Evolutionary conservation across 2,797 vertebrate species (phyloP), one percentile per base, ranked within the genome.

Genomic region (Xiphorhynchus erythropygius): DNA sequence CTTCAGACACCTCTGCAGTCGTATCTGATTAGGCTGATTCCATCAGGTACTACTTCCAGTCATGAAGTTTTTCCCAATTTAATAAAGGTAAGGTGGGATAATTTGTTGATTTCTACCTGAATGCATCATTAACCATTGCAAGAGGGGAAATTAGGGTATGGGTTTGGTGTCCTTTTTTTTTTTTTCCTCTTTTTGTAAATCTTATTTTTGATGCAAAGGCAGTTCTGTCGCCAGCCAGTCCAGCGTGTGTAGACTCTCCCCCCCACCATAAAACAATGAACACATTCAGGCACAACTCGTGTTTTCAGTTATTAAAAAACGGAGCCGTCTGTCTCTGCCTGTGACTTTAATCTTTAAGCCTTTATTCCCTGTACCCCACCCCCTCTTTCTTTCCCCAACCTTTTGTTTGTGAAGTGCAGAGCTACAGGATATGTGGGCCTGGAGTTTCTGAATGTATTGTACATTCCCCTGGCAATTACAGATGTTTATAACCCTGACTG

Each of bases 291-390:
- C 97, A 95, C 95, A 97, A 96, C 97, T 98, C 96, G 96, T 98
- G 98, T 98, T 98, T 98, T 98, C 98, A 98, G 98, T 98, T 98
- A 98, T 98, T 98, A 98, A 98, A 98, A 98, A 98, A 97, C 74
- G 96, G 97, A 98, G 98, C 97, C 97, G 97, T 97, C 98, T 98
- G 98, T 98, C 98, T 98, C 97, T 97, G 97, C 98, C 97, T 96
- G 96, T 96, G 97, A 98, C 98, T 98, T 98, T 98, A 97, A 98
- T 98, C 98, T 98, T 98, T 96, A 97, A 98, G 98, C 97, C 97
- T 98, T 98, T 98, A 98, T 98, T 98, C 97, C 97, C 77, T 96
- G 78, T 93, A 83, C 94, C 95, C 97, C 93, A 94, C 95, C 96
- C 97, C 97, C 97, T 97, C 93, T 94, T 91, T 97, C 94, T 97